Evolutionary conservation across 2,797 vertebrate species (phyloP), one percentile per base, ranked within the genome.

Genomic region (Apogon hyalosoma): DNA sequence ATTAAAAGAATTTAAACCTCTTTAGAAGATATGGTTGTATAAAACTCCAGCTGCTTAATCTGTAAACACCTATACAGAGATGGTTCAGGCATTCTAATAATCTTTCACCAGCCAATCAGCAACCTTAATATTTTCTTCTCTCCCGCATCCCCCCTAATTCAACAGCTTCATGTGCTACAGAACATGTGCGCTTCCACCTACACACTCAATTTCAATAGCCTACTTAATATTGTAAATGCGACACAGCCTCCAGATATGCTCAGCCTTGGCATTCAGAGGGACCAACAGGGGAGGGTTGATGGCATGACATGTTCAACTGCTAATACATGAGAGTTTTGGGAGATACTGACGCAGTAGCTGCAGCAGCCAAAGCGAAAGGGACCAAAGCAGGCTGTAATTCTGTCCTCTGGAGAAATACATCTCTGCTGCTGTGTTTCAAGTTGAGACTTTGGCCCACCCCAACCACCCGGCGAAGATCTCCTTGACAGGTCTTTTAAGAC

Each of bases 181-280:
- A 91, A 92, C 88, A 87, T 84, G 89, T 84, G 82, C 66, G 62
- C 77, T 57, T 84, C 92, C 90, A 87, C 91, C 93, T 91, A 93
- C 92, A 88, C 89, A 83, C 75, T 84, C 73, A 45, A 65, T 86
- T 88, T 90, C 84, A 89, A 90, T 71, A 83, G 86, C 79, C 87
- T 83, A 83, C 88, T 91, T 89, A 85, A 87, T 88, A 87, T 81
- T 85, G 80, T 86, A 88, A 92, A 88, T 83, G 90, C 75, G 77
- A 87, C 84, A 77, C 85, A 79, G 85, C 87, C 82, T 82, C 69
- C 83, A 82, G 84, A 88, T 86, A 87, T 76, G 73, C 74, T 80
- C 85, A 86, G 86, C 86, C 80, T 90, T 86, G 87, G 84, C 82
- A 90, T 83, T 83, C 84, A 84, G 77, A 72, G 53, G 57, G 63